Base-by-base conservation (phyloP, 2,888 invertebrate species). In the Andrena dorsata region DNA sequence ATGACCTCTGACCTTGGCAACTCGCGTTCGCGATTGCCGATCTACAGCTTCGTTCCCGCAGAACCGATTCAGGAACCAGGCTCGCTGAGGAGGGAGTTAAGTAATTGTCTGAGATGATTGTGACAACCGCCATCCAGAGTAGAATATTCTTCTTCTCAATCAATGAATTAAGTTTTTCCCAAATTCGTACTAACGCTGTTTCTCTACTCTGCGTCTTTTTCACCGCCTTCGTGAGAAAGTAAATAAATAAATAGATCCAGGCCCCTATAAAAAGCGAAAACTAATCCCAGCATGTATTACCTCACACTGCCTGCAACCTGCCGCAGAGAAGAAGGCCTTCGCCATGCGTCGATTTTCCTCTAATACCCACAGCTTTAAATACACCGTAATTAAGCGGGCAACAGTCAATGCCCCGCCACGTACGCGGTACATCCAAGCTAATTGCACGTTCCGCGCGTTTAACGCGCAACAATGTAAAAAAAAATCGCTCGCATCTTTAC, bases 1-100 rank as follows among this genome's bases (percentile, higher is more conserved):
- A 47, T 79, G 84, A 86, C 86, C 86, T 83, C 65, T 76, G 74
- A 77, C 81, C 78, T 76, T 79, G 81, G 64, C 53, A 70, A 35
- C 65, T 72, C 69, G 23, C 64, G 63, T 76, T 65, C 76, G 58
- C 73, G 79, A 70, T 76, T 64, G 78, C 58, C 73, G 79, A 70
- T 76, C 71, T 68, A 76, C 65, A 56, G 76, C 60, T 53, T 69
- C 41, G 35, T 73, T 41, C 20, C 61, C 6, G 10, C 7, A 28
- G 7, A 60, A 41, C 13, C 73, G 49, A 30, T 16, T 6, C 0
- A 20, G 56, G 3, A n/a, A n/a, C 65, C 64, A 26, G 26, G 64
- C 26, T 65, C 51, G 10, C 1, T 5, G 74, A 68, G 2, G 53
- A 53, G 61, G 51, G 28, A 75, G 78, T 76, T 66, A 71, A 76